These are phyloP conservation scores for Chaetodon auriga DNA, from an alignment of 2,113 vertebrate species.

Conservation along the genomic window DNA sequence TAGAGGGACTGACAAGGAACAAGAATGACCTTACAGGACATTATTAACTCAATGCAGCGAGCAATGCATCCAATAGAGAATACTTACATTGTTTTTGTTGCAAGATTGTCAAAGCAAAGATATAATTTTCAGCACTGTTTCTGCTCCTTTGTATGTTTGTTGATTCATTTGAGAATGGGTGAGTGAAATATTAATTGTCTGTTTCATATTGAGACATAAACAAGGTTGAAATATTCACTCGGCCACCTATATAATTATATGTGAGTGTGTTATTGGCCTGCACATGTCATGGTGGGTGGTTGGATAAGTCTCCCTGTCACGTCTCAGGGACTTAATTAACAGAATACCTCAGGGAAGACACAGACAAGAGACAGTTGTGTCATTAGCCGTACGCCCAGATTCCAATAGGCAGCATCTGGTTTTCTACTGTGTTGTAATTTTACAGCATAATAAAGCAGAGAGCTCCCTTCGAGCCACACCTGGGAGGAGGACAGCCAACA, in stretches of 20 bases:
- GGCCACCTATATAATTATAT: constrained; percentile 9
- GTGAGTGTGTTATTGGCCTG: constrained; percentile 25
- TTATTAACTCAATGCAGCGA: background rate
- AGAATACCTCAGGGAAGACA: constrained; percentile 72
- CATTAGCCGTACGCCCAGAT: constrained; percentile 60
- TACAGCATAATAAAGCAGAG: constrained; percentile 64
- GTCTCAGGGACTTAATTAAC: constrained; percentile 79
- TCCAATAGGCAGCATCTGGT: constrained; percentile 64
- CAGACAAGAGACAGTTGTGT: constrained; percentile 71
- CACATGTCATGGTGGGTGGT: constrained; percentile 25
- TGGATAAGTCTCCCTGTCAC: constrained; percentile 59
- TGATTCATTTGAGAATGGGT: background rate
- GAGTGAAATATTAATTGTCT: constrained; percentile 12
- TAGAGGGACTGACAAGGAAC: background rate
- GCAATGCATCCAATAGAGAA: background rate
- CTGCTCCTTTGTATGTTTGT: background rate
- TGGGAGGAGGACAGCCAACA: constrained; percentile 47
- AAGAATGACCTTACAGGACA: constrained; percentile 10
- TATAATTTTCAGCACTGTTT: background rate
- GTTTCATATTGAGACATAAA: constrained; percentile 14
- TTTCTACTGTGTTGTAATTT: constrained; percentile 61
- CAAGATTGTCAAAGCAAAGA: background rate
- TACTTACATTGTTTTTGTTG: no score
- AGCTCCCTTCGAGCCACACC: constrained; percentile 59
- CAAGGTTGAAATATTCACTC: constrained; percentile 19